phyloP scores from a whole-genome alignment of 2,888 invertebrate species.

The Euclidia mi region DNA sequence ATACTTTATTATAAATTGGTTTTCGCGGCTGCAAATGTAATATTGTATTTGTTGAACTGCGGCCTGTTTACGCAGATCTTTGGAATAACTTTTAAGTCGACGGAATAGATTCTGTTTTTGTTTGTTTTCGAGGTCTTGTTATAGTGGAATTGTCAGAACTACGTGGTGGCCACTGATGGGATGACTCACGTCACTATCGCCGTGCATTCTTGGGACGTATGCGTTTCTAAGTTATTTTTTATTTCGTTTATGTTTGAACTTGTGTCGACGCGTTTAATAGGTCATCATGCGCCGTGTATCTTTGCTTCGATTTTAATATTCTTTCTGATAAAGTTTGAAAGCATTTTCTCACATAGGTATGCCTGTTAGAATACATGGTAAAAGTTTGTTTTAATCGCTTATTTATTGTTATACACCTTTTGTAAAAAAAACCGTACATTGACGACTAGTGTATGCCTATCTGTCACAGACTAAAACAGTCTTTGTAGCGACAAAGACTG shows the following conservation, averaged over 20 bases:
- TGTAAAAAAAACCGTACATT: too few species aligned
- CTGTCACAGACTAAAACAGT: too few species aligned
- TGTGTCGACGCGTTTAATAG: constrained; percentile 72
- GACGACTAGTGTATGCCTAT: too few species aligned
- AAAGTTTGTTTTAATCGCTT: neutral
- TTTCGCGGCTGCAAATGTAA: constrained; percentile 61
- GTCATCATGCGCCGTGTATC: constrained; percentile 51
- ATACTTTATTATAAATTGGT: constrained; percentile 52
- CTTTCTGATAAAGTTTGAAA: constrained; percentile 12
- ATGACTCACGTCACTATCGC: constrained; percentile 83
- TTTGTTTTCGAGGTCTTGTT: constrained; percentile 46
- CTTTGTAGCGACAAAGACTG: too few species aligned
- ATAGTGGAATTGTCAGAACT: constrained; percentile 64
- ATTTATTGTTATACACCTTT: too few species aligned
- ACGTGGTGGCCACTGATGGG: constrained; percentile 83
- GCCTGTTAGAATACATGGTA: neutral
- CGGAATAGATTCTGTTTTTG: constrained; percentile 57
- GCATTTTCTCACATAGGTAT: constrained; percentile 7
- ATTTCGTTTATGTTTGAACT: constrained; percentile 70
- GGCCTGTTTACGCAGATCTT: constrained; percentile 54
- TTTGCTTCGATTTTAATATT: constrained; percentile 19
- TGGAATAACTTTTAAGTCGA: constrained; percentile 49
- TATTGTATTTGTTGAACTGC: constrained; percentile 63
- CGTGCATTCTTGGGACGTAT: constrained; percentile 84
- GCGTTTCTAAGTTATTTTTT: constrained; percentile 78